Conservation (phyloP, 2,113 vertebrate species). For the Aegypius monachus region DNA sequence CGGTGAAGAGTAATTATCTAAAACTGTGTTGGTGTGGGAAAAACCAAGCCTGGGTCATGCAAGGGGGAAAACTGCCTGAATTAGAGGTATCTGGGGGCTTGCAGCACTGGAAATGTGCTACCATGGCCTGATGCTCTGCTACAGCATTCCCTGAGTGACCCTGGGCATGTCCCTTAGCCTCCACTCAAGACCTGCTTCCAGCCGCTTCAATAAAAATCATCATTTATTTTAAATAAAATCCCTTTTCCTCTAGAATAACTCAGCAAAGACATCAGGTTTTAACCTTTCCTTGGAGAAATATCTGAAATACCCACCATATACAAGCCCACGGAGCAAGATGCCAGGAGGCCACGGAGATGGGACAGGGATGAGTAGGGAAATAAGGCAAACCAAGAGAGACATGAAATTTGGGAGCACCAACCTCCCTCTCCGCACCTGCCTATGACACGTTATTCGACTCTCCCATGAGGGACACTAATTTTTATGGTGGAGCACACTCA, state of each 20-base stretch:
- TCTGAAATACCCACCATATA: rapidly evolving
- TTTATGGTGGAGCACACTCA: slow-evolving; percentile 8
- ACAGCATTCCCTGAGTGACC: not conserved
- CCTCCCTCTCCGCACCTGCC: rapidly evolving
- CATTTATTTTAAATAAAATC: not conserved
- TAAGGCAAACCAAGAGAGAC: not conserved
- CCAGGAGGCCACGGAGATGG: rapidly evolving
- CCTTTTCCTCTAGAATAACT: not conserved
- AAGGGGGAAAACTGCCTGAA: rapidly evolving
- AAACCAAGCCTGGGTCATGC: rapidly evolving
- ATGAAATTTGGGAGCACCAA: rapidly evolving
- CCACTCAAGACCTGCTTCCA: rapidly evolving
- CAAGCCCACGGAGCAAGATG: rapidly evolving
- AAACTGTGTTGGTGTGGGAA: rapidly evolving
- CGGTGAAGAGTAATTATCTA: rapidly evolving
- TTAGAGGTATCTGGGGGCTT: not conserved
- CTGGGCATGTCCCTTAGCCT: not conserved
- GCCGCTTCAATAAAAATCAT: not conserved
- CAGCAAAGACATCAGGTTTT: rapidly evolving
- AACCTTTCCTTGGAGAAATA: not conserved
- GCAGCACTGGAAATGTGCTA: rapidly evolving
- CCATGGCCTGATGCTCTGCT: not conserved
- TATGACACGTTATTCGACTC: not conserved
- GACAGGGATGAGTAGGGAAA: not conserved
- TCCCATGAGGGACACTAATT: not conserved